Percentiles rank a stretch among this genome's conserved stretches.
Conservation (phyloP, 2,113 vertebrate genomes). For the Colaptes auratus region DNA sequence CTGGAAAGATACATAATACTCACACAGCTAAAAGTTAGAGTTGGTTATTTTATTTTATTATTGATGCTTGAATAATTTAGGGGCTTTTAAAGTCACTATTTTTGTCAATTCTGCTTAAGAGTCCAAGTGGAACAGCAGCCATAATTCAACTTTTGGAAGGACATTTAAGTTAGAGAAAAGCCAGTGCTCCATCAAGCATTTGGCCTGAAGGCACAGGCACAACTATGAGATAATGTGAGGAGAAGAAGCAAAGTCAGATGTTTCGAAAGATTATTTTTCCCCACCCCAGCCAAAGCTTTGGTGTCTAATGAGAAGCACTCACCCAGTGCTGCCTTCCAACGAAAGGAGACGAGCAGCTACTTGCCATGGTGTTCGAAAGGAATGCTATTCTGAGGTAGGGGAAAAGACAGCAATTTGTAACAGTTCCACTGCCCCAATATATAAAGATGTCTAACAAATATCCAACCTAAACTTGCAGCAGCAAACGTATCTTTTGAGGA, state of each 20-base stretch:
- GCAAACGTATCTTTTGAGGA: slow-evolving; percentile 18
- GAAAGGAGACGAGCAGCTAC: slow-evolving; percentile 89
- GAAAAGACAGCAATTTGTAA: slow-evolving; percentile 85
- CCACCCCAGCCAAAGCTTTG: slow-evolving; percentile 52
- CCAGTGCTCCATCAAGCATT: slow-evolving; percentile 5
- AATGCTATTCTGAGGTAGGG: slow-evolving; percentile 97
- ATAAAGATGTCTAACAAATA: slow-evolving; percentile 49
- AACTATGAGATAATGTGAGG: neutral
- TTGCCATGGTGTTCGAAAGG: slow-evolving; percentile 97
- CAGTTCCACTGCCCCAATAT: slow-evolving; percentile 48
- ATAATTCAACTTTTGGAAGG: neutral
- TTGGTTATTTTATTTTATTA: neutral
- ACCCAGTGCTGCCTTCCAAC: slow-evolving; percentile 90
- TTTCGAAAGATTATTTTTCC: slow-evolving; percentile 6
- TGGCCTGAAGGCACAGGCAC: slow-evolving; percentile 4
- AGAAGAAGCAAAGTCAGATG: neutral
- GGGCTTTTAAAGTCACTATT: neutral
- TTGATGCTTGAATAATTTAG: neutral
- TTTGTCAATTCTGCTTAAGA: neutral
- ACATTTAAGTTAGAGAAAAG: neutral
- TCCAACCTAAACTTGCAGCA: slow-evolving; percentile 11
- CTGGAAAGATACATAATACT: neutral
- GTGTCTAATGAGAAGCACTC: slow-evolving; percentile 76
- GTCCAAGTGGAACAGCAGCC: slow-evolving; percentile 18
- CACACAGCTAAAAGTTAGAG: neutral